Conservation (phyloP, 2,797 vertebrate genomes). For the Myiotriccus ornatus region DNA sequence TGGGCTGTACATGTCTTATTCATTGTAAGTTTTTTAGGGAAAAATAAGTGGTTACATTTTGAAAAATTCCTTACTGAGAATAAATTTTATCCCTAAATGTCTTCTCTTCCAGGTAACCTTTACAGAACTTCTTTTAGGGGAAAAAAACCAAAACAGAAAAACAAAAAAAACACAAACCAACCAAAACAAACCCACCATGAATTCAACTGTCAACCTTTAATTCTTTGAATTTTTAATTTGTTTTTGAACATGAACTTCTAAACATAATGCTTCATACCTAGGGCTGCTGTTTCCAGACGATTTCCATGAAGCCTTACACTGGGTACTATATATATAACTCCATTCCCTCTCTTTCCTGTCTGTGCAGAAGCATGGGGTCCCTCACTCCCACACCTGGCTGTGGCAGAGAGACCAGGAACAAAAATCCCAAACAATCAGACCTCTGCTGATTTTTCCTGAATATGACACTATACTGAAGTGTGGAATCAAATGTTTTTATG, state of each 20-base stretch:
- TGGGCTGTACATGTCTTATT: background rate
- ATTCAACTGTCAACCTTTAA: background rate
- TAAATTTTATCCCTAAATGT: background rate
- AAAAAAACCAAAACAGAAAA: background rate
- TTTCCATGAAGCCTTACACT: background rate
- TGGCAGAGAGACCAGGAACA: background rate
- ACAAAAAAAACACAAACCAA: no score
- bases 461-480: background rate
- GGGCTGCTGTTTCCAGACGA: background rate
- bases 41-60: background rate
- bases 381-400: background rate
- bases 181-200: rapidly evolving
- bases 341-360: background rate
- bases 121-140: background rate
- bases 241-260: background rate
- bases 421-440: background rate
- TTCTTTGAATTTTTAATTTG: background rate
- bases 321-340: background rate
- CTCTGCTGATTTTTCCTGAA: background rate
- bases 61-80: background rate
- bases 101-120: background rate
- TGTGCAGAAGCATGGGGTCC: rapidly evolving
- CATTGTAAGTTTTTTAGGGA: background rate
- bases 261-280: background rate
- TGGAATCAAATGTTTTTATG: background rate